Base-by-base conservation (phyloP, 1,140 invertebrate species). In the Campoletis sonorensis region DNA sequence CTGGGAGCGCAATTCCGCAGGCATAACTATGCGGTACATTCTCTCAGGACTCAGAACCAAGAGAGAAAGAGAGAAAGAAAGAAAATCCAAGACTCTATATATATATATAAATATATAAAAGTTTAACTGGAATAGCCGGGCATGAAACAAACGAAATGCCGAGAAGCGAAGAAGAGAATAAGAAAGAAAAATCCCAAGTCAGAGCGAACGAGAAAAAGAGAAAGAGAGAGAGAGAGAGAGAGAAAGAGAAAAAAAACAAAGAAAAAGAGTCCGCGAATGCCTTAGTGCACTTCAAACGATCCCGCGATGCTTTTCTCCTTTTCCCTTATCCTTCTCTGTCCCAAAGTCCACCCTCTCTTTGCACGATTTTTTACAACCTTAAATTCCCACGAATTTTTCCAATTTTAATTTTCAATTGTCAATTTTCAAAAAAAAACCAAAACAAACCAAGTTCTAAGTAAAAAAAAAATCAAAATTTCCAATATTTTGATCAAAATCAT, bases 131-230 rank as follows among this genome's bases (percentile, higher is more conserved):
- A 21, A 21, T 10, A 30, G 67, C 67, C 30, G 67, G 86, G 86
- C 88, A 87, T 88, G 89, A 90, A 89, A 91, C 90, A 90, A 91
- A 91, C 90, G 90, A 91, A 82, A 91, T 91, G 88, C 90, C 90
- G 88, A 87, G 88, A 88, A 86, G 88, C 85, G 86, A 83, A 68
- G 79, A 81, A 77, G 79, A 80, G 81, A 70, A 73, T 77, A 54
- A 79, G 70, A 79, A 84, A 83, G 79, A 83, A 85, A 83, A 83
- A 84, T 82, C 76, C 82, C 84, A 80, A 82, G 83, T 84, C 70
- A 68, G 45, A 70, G 82, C 71, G 67, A 78, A 67, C 26, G 15
- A 33, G 58, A 80, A 67, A 64, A 81, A 45, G 21, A 30, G 67
- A 79, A 67, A 76, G 37, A 81, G 75, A 78, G 54, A 73, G 67